These are phyloP conservation scores for Corythornis madagascariensis DNA, from an alignment of 2,113 vertebrate genomes.

Conservation along the genomic window DNA sequence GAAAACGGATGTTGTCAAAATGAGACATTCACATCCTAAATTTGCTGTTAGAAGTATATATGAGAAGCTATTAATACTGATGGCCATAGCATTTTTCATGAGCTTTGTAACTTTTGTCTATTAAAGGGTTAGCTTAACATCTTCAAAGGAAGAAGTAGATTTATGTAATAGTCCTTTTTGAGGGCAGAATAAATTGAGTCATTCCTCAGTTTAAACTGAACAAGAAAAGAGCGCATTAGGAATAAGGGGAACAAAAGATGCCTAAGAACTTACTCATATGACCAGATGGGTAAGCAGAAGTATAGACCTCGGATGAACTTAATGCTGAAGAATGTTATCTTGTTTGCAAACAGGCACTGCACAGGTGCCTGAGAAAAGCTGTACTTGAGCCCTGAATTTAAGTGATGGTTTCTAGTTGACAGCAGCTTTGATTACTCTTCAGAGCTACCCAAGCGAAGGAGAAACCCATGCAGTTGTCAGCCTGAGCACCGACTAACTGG, in stretches of 20 bases:
- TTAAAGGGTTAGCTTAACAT: background rate
- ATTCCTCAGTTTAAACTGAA: background rate
- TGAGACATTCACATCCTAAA: background rate
- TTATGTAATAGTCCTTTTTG: background rate
- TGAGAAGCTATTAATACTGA: background rate
- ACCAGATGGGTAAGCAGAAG: conserved; percentile 12
- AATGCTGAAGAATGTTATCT: background rate
- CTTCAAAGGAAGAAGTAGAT: background rate
- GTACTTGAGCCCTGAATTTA: background rate
- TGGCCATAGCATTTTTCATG: background rate
- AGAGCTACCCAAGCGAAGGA: background rate
- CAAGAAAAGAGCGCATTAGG: background rate
- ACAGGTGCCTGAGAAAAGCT: background rate
- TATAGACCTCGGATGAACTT: conserved; percentile 7
- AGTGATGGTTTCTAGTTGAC: conserved; percentile 28
- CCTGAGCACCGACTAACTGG: background rate
- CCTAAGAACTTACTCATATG: background rate
- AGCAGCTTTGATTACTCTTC: conserved; percentile 11
- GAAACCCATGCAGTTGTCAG: background rate
- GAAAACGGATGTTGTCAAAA: background rate
- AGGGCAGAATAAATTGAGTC: background rate
- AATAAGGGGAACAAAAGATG: background rate
- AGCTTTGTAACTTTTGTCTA: background rate
- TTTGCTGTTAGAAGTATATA: background rate
- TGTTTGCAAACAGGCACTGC: background rate